Evolutionary conservation across 2,797 vertebrate genomes (phyloP), one percentile per base, ranked within the genome.

Genomic region (Linurgus olivaceus): DNA sequence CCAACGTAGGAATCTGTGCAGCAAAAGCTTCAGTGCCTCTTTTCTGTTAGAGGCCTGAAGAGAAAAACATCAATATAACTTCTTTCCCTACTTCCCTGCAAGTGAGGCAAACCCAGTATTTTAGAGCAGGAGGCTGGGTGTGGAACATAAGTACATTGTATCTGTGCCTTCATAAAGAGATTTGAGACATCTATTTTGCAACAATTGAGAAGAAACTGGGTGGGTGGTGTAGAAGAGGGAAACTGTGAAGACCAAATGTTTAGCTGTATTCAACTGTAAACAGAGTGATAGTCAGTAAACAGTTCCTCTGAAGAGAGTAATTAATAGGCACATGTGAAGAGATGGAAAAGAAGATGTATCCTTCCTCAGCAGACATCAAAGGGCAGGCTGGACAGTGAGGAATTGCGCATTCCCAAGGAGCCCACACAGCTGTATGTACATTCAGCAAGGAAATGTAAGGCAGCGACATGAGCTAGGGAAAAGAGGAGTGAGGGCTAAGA

Each of bases 251-350:
- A 95, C 91, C 96, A 92, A 96, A 96, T 96, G 96, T 97, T 97
- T 96, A 94, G 63, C 76, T 76, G 93, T 81, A 94, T 75, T 94
- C 87, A 91, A 86, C 91, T 94, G 90, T 97, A 97, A 97, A 96
- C 95, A 96, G 58, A 91, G 73, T 59, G 87, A 89, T 97, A 97
- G 96, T 93, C 94, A 95, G 97, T 94, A 96, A 97, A 97, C 94
- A 97, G 80, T 70, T 72, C 86, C 90, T 97, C 97, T 96, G 96
- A 97, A 92, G 94, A 92, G 77, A 95, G 96, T 86, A 92, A 97
- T 97, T 96, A 97, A 95, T 95, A 97, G 88, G 72, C 92, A 91
- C 78, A 97, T 96, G 97, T 96, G 95, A 97, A 96, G 93, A 94
- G 96, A 94, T 89, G 95, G 96, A 97, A 92, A 94, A 97, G 95